Evolutionary conservation across 1,140 invertebrate species (phyloP).

Genomic region (Drosophila kanapiae): DNA sequence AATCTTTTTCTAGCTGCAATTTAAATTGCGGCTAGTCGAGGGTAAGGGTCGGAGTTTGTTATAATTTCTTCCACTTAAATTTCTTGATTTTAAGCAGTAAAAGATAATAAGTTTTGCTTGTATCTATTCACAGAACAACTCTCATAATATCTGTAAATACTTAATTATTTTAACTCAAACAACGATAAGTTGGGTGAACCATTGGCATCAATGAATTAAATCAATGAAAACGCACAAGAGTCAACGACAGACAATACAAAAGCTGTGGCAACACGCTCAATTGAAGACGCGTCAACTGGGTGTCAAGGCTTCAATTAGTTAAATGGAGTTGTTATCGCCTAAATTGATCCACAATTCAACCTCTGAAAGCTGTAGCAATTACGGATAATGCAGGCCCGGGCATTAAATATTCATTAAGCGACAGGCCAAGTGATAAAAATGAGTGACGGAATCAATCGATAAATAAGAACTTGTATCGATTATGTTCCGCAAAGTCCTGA

Average conservation of each 20-base stretch:
- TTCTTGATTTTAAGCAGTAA: not conserved
- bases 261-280: constrained; percentile 21
- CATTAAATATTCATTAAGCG: constrained; percentile 76
- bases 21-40: constrained; percentile 18
- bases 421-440: constrained; percentile 57
- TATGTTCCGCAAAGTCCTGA: not conserved
- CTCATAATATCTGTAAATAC: too few relatives aligned
- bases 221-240: constrained; percentile 19
- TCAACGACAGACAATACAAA: constrained; percentile 14
- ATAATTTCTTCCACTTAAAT: not conserved
- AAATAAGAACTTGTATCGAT: constrained; percentile 21
- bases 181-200: not conserved
- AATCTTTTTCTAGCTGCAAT: constrained; percentile 11
- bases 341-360: constrained; percentile 44
- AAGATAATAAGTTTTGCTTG: not conserved
- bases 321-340: constrained; percentile 52
- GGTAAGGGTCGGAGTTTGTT: not conserved
- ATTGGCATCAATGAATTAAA: constrained; percentile 3
- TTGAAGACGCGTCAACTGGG: constrained; percentile 21
- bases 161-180: too few relatives aligned
- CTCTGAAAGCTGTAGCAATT: constrained; percentile 26
- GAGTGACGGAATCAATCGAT: constrained; percentile 59
- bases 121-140: too few relatives aligned
- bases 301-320: constrained; percentile 45
- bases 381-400: constrained; percentile 46